Conservation (phyloP, 2,888 invertebrate genomes). For the Corbicula japonica region DNA sequence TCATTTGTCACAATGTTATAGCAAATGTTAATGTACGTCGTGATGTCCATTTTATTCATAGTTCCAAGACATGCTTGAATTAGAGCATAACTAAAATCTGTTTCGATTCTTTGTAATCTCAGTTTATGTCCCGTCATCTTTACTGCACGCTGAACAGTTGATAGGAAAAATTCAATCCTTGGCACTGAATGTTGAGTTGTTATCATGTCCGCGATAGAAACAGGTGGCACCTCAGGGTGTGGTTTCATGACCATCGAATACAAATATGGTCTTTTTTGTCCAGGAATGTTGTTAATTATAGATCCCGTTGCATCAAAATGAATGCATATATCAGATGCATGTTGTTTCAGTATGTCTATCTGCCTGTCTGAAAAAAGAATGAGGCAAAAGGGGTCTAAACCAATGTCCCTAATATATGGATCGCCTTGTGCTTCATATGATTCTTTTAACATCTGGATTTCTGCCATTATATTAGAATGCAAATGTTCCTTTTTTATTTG, state of each 20-base stretch:
- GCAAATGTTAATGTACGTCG: conserved; percentile 7
- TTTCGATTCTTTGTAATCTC: conserved; percentile 10
- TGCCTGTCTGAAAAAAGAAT: conserved; percentile 2
- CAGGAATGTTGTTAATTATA: conserved; percentile 10
- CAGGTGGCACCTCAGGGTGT: conserved; percentile 8
- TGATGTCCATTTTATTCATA: conserved; percentile 8
- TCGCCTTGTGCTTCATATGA: not conserved
- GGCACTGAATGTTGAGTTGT: conserved; percentile 37
- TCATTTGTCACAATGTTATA: not conserved
- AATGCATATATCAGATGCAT: not conserved
- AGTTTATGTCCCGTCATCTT: not conserved
- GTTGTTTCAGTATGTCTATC: not conserved
- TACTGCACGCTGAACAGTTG: not conserved
- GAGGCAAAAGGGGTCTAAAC: conserved; percentile 1
- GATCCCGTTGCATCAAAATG: conserved; percentile 20
- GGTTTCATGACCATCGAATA: conserved; percentile 45
- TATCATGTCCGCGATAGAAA: conserved; percentile 34
- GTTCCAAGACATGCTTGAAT: conserved; percentile 16
- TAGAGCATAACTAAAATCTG: conserved; percentile 25
- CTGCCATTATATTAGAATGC: conserved; percentile 11
- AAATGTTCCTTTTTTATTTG: conserved; percentile 4
- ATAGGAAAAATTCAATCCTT: conserved; percentile 9
- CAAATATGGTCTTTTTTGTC: conserved; percentile 41
- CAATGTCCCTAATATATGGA: not conserved
- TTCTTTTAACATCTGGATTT: conserved; percentile 20